Evolutionary conservation across 2,113 vertebrate genomes (phyloP), one percentile per base, ranked within the genome.

Genomic region (Dicentrarchus labrax): DNA sequence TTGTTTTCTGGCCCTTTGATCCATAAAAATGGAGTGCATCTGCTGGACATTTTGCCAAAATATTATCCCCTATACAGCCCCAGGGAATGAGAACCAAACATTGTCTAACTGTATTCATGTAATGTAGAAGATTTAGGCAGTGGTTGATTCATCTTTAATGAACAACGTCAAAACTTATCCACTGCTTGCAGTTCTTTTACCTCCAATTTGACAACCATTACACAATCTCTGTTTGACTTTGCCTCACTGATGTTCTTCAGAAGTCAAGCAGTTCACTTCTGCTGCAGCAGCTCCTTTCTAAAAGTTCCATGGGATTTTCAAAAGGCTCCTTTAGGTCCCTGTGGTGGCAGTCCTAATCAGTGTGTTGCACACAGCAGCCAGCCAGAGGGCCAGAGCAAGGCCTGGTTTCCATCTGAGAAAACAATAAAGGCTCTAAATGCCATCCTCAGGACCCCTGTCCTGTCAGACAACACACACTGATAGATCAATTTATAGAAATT

Each of bases 361-460:
- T 13, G 68, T 79, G 56, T 21, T 85, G 70, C 72, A 84, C 73
- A 78, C 24, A 86, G 72, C 66, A 76, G 30, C 56, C 73, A 80
- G 78, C 77, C 76, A 72, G 22, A 78, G 73, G 72, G 71, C 50
- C 30, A 67, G 45, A 53, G 50, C 17, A 45, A 83, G 54, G 89
- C 75, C 91, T 94, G 90, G 85, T 82, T 91, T 91, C 80, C 87
- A 93, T 93, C 91, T 80, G 50, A 87, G 81, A 72, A 82, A 90
- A 84, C 81, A 88, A 84, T 60, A 89, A 93, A 76, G 77, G 72
- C 78, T 81, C 54, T 30, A 85, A 78, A 81, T 84, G 68, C 83
- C 83, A 78, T 87, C 76, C 77, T 70, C 39, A 48, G 78, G 65
- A 86, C 54, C 47, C 61, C 43, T 51, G 64, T 24, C 60, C 84